Base-by-base conservation (phyloP, 1,140 invertebrate genomes). In the Zeugodacus cucurbitae region DNA sequence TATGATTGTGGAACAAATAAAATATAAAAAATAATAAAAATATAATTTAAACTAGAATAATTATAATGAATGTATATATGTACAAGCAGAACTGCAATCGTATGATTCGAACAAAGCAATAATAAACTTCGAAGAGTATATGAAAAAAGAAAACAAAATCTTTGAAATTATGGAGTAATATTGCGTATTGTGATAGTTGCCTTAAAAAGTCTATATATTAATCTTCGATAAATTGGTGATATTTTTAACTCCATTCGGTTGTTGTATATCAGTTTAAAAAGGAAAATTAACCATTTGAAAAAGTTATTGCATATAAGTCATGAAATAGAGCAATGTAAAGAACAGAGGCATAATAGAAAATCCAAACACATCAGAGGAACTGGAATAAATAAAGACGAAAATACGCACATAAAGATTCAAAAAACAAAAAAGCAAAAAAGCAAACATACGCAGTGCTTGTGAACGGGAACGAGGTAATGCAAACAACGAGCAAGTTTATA, bases 281-380 rank as follows among this genome's bases (percentile, higher is more conserved):
- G 48, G 74, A n/a, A 26, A 48, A n/a, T 22, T 82, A 48, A 48
- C 37, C 22, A 74, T 29, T 48, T 48, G 74, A 48, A 82, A 41
- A 82, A 82, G 32, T 29, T 70, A 17, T 20, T 3, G 11, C 64
- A 70, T 34, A 26, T 44, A 82, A 37, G 26, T 22, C 6, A 82
- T 82, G 74, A 82, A 41, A 82, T 82, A 48, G 41, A 82, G 11
- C 44, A 82, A 22, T 82, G 74, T 48, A 82, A 82, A 48, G 74
- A 48, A 82, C 7, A n/a, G 41, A 82, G 44, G 37, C 37, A 74
- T 29, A 82, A 26, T 48, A 48, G n/a, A 82, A 70, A 34, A 74
- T 17, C 34, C n/a, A 48, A 82, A 82, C 37, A 82, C 20, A 41
- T n/a, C n/a, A 41, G 26, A 74, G 44, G 22, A 41, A 20, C 64